These are phyloP conservation scores for Temnothorax unifasciatus DNA, from an alignment of 2,888 invertebrate species.

Conservation along the genomic window DNA sequence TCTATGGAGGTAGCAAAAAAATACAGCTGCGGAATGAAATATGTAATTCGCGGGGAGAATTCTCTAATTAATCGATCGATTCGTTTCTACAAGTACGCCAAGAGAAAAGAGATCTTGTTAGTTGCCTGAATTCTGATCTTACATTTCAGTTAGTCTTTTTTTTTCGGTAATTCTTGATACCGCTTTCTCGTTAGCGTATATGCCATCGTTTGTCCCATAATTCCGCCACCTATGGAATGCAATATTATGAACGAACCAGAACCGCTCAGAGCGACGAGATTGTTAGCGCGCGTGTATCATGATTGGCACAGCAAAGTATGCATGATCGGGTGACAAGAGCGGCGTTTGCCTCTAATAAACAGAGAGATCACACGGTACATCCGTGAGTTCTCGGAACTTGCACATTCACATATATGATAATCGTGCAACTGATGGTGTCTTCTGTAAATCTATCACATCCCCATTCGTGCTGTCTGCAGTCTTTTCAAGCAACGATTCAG, in stretches of 20 bases:
- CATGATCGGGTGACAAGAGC: slow-evolving; percentile 56
- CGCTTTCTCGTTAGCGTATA: slow-evolving; percentile 28
- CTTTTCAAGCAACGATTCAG: slow-evolving; percentile 69
- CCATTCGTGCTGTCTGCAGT: slow-evolving; percentile 70
- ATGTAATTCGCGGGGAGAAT: neutral
- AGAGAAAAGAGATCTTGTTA: slow-evolving; percentile 9
- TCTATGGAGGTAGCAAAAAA: neutral
- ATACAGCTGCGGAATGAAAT: neutral
- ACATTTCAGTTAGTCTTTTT: slow-evolving; percentile 24
- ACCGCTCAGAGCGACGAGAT: slow-evolving; percentile 47
- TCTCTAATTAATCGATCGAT: neutral
- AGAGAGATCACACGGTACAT: slow-evolving; percentile 53
- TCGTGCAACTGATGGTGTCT: slow-evolving; percentile 76
- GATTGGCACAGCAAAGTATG: slow-evolving; percentile 24
- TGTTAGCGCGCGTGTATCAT: slow-evolving; percentile 8
- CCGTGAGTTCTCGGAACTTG: slow-evolving; percentile 70
- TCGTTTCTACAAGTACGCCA: slow-evolving; percentile 29
- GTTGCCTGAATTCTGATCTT: slow-evolving; percentile 5
- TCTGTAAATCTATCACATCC: slow-evolving; percentile 62
- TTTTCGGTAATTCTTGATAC: slow-evolving; percentile 14
- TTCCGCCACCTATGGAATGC: slow-evolving; percentile 48
- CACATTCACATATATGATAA: slow-evolving; percentile 75
- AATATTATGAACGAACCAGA: slow-evolving; percentile 43
- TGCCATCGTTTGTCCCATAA: slow-evolving; percentile 21
- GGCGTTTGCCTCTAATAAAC: slow-evolving; percentile 27